Conservation (phyloP, 2,888 invertebrate species). For the Polydrusus tereticollis region DNA sequence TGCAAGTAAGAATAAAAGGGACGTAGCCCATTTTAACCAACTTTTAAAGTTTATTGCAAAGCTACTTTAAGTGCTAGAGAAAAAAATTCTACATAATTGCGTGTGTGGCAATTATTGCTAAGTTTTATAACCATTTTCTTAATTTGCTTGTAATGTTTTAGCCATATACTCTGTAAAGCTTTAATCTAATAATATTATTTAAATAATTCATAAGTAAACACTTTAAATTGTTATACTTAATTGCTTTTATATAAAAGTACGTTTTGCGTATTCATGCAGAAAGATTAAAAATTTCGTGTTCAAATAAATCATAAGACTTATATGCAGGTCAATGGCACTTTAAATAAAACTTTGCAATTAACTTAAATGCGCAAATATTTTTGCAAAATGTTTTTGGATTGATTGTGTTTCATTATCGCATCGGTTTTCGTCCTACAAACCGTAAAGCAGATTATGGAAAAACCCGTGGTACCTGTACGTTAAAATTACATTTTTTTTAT, state of each 20-base stretch:
- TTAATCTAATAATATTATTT: neutral
- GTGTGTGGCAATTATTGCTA: too few relatives aligned
- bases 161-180: neutral
- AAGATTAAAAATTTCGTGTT: neutral
- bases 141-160: too few relatives aligned
- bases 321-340: constrained; percentile 1
- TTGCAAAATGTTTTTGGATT: neutral
- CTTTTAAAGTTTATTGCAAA: too few relatives aligned
- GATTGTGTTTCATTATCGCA: neutral
- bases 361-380: neutral
- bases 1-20: too few relatives aligned
- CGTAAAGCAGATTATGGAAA: neutral
- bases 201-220: neutral
- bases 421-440: neutral
- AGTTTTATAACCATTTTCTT: too few relatives aligned
- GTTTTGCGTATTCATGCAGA: neutral
- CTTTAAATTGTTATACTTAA: neutral
- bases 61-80: too few relatives aligned
- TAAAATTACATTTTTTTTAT: too few relatives aligned
- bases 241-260: neutral
- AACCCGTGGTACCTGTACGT: too few relatives aligned
- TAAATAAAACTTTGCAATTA: neutral
- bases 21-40: too few relatives aligned
- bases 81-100: too few relatives aligned
- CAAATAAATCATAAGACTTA: neutral